These are phyloP conservation scores for Hippopotamyrus pictus DNA, from an alignment of 2,797 vertebrate genomes.

Conservation along the genomic window DNA sequence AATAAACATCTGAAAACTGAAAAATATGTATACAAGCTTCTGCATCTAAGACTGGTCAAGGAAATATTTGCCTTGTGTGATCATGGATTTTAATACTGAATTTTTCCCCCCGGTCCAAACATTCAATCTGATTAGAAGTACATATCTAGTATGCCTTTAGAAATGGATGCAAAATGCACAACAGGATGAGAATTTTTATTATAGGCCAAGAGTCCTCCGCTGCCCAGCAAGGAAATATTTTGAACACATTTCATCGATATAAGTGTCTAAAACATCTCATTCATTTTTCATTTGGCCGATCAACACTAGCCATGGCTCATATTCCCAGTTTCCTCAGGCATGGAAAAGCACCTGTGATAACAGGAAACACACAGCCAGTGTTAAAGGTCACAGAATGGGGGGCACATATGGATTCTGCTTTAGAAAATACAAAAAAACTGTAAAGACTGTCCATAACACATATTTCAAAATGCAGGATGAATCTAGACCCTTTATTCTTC, in stretches of 20 bases:
- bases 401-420: background rate
- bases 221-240: background rate
- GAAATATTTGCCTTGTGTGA: background rate
- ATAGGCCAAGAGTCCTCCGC: background rate
- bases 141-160: background rate
- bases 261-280: background rate
- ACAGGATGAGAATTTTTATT: background rate
- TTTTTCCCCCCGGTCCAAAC: background rate
- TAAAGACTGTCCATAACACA: background rate
- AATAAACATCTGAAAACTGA: background rate
- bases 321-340: background rate
- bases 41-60: background rate
- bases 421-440: background rate
- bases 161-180: background rate
- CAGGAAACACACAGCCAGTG: background rate
- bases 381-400: background rate
- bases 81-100: background rate
- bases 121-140: background rate
- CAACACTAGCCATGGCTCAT: background rate
- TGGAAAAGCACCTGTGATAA: background rate
- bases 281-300: slow-evolving; percentile 5
- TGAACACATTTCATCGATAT: background rate
- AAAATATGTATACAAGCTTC: background rate
- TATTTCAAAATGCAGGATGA: background rate
- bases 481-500: background rate